These are phyloP conservation scores for Drosophila elegans DNA, from an alignment of 1,140 invertebrate genomes.

Conservation along the genomic window DNA sequence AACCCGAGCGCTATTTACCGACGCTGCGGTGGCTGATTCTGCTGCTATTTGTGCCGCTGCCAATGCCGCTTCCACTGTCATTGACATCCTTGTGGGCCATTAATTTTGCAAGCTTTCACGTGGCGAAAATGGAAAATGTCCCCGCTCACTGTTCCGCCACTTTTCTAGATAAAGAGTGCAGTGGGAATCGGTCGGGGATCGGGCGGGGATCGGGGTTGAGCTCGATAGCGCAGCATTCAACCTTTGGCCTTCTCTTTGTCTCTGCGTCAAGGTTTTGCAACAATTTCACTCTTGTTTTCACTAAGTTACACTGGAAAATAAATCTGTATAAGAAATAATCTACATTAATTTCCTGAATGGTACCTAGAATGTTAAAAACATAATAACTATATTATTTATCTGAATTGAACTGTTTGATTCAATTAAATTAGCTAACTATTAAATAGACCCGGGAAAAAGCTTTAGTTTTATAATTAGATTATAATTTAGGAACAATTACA, in stretches of 20 bases:
- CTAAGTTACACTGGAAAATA: conserved; percentile 5
- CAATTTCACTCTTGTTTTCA: conserved; percentile 65
- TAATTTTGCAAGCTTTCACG: conserved; percentile 75
- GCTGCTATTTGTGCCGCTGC: conserved; percentile 10
- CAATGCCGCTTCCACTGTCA: conserved; percentile 31
- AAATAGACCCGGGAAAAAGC: no score
- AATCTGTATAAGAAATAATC: neutral
- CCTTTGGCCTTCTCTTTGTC: conserved; percentile 56
- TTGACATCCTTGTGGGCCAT: conserved; percentile 75
- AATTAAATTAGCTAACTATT: no score
- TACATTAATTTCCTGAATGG: no score
- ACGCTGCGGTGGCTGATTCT: conserved; percentile 20
- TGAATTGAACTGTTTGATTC: no score
- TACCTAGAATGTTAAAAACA: no score
- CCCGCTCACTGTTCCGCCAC: conserved; percentile 8
- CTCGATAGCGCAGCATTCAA: conserved; percentile 42
- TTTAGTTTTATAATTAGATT: neutral
- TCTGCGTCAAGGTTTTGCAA: conserved; percentile 56
- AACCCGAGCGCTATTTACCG: conserved; percentile 34
- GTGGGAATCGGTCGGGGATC: conserved; percentile 15
- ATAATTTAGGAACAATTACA: no score
- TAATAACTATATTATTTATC: no score
- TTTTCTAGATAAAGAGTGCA: conserved; percentile 53
- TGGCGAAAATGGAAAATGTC: conserved; percentile 47
- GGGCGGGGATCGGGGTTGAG: conserved; percentile 7